These are phyloP conservation scores for Clarias macrocephalus DNA, from an alignment of 2,113 vertebrate species.

Conservation along the genomic window DNA sequence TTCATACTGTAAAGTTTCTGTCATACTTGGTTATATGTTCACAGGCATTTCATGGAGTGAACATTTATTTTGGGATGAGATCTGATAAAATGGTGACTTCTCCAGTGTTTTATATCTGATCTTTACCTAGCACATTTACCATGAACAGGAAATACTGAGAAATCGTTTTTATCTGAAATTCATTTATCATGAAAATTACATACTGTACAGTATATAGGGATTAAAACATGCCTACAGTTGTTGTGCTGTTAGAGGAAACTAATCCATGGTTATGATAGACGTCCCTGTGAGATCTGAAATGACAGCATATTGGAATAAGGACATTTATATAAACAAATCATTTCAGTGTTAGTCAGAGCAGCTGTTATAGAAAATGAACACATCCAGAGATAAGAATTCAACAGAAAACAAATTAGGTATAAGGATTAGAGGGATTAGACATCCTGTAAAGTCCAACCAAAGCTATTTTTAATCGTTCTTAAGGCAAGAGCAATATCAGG, in stretches of 20 bases:
- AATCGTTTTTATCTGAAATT: background rate
- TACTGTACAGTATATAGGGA: background rate
- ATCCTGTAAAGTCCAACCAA: background rate
- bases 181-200: background rate
- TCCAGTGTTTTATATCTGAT: background rate
- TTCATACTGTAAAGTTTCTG: constrained; percentile 15
- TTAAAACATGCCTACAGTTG: background rate
- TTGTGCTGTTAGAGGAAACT: background rate
- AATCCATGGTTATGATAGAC: background rate
- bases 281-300: background rate
- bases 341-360: background rate
- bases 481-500: background rate
- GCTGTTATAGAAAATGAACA: background rate
- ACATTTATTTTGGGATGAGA: background rate
- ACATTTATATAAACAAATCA: background rate
- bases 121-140: background rate
- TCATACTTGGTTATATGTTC: background rate
- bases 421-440: background rate
- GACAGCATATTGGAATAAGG: background rate
- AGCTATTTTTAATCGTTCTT: background rate
- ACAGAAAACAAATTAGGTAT: background rate
- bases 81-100: background rate
- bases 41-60: constrained; percentile 25
- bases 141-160: background rate
- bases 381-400: background rate